These are phyloP conservation scores for Samia ricini DNA, from an alignment of 1,140 invertebrate genomes.

Conservation along the genomic window DNA sequence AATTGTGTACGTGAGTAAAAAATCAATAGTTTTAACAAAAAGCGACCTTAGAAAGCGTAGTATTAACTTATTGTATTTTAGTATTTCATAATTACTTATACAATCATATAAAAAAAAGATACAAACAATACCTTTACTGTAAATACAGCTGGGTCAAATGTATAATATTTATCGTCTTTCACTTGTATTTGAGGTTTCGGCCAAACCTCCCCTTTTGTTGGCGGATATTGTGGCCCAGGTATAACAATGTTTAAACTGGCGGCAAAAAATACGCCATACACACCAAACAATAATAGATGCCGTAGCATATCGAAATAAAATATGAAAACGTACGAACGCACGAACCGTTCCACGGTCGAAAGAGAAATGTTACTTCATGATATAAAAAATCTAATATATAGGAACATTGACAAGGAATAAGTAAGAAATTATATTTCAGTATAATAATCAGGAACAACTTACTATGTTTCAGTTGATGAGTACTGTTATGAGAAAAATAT, in stretches of 20 bases:
- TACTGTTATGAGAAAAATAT: neutral
- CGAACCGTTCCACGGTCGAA: neutral
- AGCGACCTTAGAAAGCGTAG: neutral
- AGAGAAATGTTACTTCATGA: neutral
- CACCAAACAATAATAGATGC: conserved; percentile 3
- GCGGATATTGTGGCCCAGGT: conserved; percentile 15
- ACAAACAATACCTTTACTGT: conserved; percentile 10
- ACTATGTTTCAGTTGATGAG: neutral
- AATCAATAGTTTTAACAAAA: conserved; percentile 14
- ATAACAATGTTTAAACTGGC: conserved; percentile 8
- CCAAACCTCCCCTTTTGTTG: conserved; percentile 16
- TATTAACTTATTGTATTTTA: neutral
- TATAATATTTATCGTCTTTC: conserved; percentile 9
- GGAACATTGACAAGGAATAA: neutral
- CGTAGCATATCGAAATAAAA: conserved; percentile 1
- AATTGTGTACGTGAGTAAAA: no score
- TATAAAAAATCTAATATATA: neutral
- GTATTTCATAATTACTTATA: neutral
- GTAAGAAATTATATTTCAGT: neutral
- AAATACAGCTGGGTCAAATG: conserved; percentile 10
- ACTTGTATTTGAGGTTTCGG: conserved; percentile 14
- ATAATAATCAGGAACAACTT: neutral
- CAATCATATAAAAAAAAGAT: neutral
- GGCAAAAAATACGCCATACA: conserved; percentile 8
- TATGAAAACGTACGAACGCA: neutral